Conservation (phyloP, 1,140 invertebrate genomes). For the Chironomus tepperi region DNA sequence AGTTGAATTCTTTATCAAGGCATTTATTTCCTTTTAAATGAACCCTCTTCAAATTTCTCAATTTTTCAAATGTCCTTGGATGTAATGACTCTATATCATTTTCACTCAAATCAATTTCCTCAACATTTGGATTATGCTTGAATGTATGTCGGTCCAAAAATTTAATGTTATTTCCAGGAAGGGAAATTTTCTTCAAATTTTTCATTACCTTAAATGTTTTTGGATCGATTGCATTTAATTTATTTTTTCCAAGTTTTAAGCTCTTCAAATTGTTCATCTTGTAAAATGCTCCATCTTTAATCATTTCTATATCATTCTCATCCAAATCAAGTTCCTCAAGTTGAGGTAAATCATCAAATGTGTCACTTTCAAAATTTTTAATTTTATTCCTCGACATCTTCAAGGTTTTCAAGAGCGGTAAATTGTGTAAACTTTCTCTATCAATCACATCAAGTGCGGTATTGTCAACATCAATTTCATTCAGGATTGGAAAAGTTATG, state of each 20-base stretch:
- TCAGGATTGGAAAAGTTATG: not conserved
- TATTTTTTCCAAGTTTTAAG: not conserved
- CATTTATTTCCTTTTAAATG: not conserved
- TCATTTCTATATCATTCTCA: not conserved
- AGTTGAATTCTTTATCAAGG: not conserved
- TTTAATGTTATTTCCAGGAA: not conserved
- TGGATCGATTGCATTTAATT: not conserved
- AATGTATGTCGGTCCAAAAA: not conserved
- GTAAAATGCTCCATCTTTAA: not conserved
- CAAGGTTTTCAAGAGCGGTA: not conserved
- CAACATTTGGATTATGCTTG: not conserved
- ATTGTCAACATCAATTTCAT: not conserved
- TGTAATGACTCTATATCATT: not conserved
- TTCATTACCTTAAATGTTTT: not conserved
- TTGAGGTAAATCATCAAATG: not conserved
- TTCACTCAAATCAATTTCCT: not conserved
- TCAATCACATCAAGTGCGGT: not conserved
- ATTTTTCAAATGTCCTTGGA: not conserved
- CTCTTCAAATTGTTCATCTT: not conserved
- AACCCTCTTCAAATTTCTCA: not conserved
- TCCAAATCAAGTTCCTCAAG: not conserved
- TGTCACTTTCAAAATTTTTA: not conserved
- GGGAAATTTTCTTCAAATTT: not conserved
- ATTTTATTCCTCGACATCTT: not conserved
- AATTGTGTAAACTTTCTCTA: not conserved